Percentiles rank a stretch among this genome's conserved stretches.
phyloP scores from a whole-genome alignment of 1,140 invertebrate species.

The Drosophila prosaltans region DNA sequence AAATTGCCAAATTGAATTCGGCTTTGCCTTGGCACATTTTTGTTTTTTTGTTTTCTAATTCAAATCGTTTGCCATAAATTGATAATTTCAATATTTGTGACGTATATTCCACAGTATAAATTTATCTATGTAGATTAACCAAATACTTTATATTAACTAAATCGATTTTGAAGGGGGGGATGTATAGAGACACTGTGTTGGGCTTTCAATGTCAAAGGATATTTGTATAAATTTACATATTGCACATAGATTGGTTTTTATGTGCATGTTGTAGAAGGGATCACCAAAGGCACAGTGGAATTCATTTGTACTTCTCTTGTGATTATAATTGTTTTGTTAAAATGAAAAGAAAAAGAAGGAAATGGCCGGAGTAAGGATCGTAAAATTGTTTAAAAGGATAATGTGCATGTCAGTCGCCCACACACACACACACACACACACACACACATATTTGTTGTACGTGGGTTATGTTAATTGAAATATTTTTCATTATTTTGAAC shows the following conservation, averaged over 20 bases:
- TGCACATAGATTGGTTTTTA: not conserved
- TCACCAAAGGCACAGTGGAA: not conserved
- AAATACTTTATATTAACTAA: not conserved
- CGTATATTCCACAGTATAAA: no score
- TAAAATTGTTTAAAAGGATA: not conserved
- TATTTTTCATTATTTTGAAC: constrained; percentile 11
- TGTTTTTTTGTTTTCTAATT: no score
- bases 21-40: no score
- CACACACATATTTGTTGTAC: not conserved
- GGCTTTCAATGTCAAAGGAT: not conserved
- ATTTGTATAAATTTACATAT: not conserved
- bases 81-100: no score
- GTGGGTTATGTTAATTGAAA: constrained; percentile 6
- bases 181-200: not conserved
- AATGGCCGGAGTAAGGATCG: not conserved
- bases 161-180: not conserved
- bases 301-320: not conserved
- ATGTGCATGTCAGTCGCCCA: not conserved
- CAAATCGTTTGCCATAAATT: no score
- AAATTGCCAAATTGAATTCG: no score
- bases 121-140: no score
- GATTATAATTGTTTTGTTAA: no score
- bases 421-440: not conserved
- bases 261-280: not conserved
- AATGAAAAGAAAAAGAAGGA: no score